phyloP scores from a whole-genome alignment of 2,888 invertebrate genomes.

The Rhopalosiphum nymphaeae region DNA sequence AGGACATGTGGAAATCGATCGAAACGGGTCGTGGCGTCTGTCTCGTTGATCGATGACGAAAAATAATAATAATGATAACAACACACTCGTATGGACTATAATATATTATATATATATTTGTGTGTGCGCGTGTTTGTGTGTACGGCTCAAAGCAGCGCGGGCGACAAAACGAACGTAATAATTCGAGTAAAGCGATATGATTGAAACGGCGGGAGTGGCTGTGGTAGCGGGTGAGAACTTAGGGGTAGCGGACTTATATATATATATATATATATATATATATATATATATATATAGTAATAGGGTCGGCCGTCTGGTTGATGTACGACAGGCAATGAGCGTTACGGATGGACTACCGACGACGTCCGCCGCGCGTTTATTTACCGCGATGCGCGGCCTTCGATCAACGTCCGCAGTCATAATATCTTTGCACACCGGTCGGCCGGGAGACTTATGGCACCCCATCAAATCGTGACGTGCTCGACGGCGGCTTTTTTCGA shows the following conservation, averaged over 20 bases:
- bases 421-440: constrained; percentile 55
- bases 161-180: constrained; percentile 60
- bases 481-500: constrained; percentile 40
- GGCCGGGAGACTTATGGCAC: constrained; percentile 58
- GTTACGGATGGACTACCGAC: constrained; percentile 61
- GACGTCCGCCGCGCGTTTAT: constrained; percentile 62
- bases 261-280: not conserved
- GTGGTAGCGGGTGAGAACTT: not conserved
- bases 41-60: constrained; percentile 52
- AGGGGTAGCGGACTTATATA: not conserved
- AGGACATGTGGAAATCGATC: constrained; percentile 44
- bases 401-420: constrained; percentile 64
- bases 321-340: constrained; percentile 62
- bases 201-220: constrained; percentile 32
- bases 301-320: constrained; percentile 34
- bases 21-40: constrained; percentile 14
- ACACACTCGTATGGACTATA: not conserved
- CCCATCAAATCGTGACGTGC: constrained; percentile 60
- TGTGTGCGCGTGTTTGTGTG: constrained; percentile 48
- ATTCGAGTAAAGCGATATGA: constrained; percentile 63
- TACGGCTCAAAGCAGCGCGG: not conserved
- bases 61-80: constrained; percentile 54
- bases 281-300: not conserved
- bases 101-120: not conserved
- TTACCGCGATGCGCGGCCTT: constrained; percentile 62